Evolutionary conservation across 1,140 invertebrate species (phyloP).

Genomic region (Drosophila bocqueti): DNA sequence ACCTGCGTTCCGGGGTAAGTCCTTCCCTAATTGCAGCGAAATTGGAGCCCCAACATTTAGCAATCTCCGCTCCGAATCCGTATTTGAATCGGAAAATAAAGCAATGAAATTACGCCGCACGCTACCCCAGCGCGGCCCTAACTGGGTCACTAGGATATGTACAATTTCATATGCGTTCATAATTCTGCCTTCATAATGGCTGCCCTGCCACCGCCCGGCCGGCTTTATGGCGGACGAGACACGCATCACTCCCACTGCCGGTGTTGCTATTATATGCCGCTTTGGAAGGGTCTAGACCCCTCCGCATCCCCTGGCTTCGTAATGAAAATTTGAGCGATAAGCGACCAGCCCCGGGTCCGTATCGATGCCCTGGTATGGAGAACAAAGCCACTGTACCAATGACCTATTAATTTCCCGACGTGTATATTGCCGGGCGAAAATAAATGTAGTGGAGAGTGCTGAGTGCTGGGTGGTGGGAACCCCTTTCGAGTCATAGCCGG

Average conservation of each 20-base stretch:
- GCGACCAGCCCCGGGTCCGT: constrained; percentile 8
- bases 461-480: background rate
- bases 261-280: constrained; percentile 24
- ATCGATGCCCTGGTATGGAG: constrained; percentile 39
- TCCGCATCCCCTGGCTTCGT: constrained; percentile 12
- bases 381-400: constrained; percentile 50
- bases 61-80: constrained; percentile 11
- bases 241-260: constrained; percentile 56
- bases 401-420: constrained; percentile 74
- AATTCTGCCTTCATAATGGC: constrained; percentile 72
- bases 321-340: constrained; percentile 66
- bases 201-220: constrained; percentile 41
- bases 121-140: constrained; percentile 45
- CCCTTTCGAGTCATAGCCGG: background rate
- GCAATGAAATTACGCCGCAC: constrained; percentile 55
- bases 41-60: constrained; percentile 35
- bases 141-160: constrained; percentile 80
- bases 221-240: constrained; percentile 65
- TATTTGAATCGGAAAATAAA: constrained; percentile 30
- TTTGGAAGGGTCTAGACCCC: constrained; percentile 2
- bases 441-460: background rate
- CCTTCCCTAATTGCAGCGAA: constrained; percentile 25
- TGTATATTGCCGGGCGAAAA: constrained; percentile 1
- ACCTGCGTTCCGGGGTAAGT: constrained; percentile 87
- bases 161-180: constrained; percentile 76